Evolutionary conservation across 2,888 invertebrate species (phyloP).

Genomic region (Microplitis deprimator): DNA sequence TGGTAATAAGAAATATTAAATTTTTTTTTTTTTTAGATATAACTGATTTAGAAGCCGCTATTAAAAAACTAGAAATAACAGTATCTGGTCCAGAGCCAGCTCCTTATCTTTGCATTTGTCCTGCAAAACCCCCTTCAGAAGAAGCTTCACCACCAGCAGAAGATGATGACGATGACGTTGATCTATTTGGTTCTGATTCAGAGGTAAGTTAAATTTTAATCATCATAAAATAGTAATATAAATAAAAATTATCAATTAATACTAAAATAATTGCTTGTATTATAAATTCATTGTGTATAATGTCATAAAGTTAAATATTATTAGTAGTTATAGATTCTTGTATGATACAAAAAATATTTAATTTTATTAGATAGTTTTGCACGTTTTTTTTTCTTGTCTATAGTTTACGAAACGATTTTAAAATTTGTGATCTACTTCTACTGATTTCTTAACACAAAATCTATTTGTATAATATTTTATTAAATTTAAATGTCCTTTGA

Average conservation of each 20-base stretch:
- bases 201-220: slow-evolving; percentile 71
- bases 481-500: not conserved
- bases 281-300: not conserved
- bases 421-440: not conserved
- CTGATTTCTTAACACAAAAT: not conserved
- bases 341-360: not conserved
- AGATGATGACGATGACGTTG: slow-evolving; percentile 83
- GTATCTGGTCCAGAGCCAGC: slow-evolving; percentile 53
- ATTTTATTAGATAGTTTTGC: not conserved
- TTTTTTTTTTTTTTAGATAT: slow-evolving; percentile 53
- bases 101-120: slow-evolving; percentile 64
- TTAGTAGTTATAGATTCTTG: not conserved
- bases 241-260: not conserved
- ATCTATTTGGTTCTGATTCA: slow-evolving; percentile 87
- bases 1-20: not conserved
- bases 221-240: slow-evolving; percentile 1
- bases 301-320: not conserved
- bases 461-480: not conserved
- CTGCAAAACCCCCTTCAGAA: slow-evolving; percentile 56
- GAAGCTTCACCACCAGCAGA: slow-evolving; percentile 59
- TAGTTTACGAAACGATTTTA: not conserved
- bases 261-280: not conserved
- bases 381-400: not conserved
- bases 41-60: slow-evolving; percentile 64
- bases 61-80: slow-evolving; percentile 65